Conservation (phyloP, 2,113 vertebrate species). For the Symphodus melops region DNA sequence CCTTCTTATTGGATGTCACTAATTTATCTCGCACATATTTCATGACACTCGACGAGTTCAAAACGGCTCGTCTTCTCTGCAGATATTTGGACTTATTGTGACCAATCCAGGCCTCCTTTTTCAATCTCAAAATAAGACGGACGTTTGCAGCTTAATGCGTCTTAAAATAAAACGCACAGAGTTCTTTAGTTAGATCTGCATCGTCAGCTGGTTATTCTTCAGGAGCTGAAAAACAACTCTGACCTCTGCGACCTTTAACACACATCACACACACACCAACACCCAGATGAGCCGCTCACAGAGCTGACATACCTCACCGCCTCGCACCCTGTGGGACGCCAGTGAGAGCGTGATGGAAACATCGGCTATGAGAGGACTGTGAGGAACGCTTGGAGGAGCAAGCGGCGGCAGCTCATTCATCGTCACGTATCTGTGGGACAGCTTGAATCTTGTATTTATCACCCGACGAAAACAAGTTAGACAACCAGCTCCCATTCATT, state of each 20-base stretch:
- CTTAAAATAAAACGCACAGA: no score
- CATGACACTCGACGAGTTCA: no score
- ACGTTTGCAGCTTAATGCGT: no score
- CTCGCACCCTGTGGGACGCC: conserved; percentile 2
- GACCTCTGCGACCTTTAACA: conserved; percentile 7
- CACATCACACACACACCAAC: no score
- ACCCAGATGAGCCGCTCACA: conserved; percentile 30
- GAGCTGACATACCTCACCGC: conserved; percentile 1
- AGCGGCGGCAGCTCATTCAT: not conserved
- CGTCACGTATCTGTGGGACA: not conserved
- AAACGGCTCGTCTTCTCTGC: no score
- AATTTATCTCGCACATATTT: no score
- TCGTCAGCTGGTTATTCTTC: not conserved
- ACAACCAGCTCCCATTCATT: not conserved
- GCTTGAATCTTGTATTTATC: not conserved
- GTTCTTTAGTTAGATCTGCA: not conserved
- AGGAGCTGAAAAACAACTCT: not conserved
- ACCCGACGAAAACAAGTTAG: not conserved
- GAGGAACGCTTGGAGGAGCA: conserved; percentile 19
- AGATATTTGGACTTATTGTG: no score
- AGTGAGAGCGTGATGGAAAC: conserved; percentile 19
- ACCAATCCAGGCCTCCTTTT: no score
- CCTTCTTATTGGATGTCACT: no score
- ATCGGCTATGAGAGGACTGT: not conserved
- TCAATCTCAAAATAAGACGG: no score